Base-by-base conservation (phyloP, 1,140 invertebrate species). In the Heliothis subflexa region DNA sequence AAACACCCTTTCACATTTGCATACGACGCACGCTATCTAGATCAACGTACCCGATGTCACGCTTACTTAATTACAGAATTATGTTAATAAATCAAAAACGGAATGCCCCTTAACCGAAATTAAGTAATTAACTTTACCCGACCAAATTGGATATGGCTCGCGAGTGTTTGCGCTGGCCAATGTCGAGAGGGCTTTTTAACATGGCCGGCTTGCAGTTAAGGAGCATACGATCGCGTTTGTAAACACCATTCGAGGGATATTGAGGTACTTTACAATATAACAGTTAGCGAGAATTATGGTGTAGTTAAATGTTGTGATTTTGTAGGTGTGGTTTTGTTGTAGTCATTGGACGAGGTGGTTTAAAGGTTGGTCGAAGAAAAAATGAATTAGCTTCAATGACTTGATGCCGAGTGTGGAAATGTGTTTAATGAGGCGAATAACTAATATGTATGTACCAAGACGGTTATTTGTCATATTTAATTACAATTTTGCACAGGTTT, bases 61-160 rank as follows among this genome's bases (percentile, higher is more conserved):
- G 71, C 68, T 72, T 62, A 75, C 77, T 78, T 86, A 84, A 84
- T 83, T 78, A 84, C 80, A 45, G 70, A 78, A 84, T 83, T 84
- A 84, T 80, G 77, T 77, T 86, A 86, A 84, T 86, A 86, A 83
- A 86, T 85, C 83, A 85, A 61, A 59, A 54, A 18, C 61, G 59
- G 74, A 85, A 82, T 81, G 80, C 78, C 78, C 78, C 78, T 83
- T 80, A 84, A 85, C 79, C 74, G 72, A 83, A 86, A 86, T 86
- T 79, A 86, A 86, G 85, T 86, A 84, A 86, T 86, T 86, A 86
- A 86, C 74, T 74, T 78, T 75, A 82, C 28, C 71, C 81, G 59
- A 50, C 81, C 52, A 79, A 80, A 79, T 84, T 82, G 75, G 78
- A 80, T 83, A 83, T 73, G 55, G 74, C 7, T 16, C 40, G 47